Percentiles rank a stretch among this genome's conserved stretches.
These are phyloP conservation scores for Drosophila buzzatii DNA, from an alignment of 2,888 invertebrate genomes.

Conservation along the genomic window DNA sequence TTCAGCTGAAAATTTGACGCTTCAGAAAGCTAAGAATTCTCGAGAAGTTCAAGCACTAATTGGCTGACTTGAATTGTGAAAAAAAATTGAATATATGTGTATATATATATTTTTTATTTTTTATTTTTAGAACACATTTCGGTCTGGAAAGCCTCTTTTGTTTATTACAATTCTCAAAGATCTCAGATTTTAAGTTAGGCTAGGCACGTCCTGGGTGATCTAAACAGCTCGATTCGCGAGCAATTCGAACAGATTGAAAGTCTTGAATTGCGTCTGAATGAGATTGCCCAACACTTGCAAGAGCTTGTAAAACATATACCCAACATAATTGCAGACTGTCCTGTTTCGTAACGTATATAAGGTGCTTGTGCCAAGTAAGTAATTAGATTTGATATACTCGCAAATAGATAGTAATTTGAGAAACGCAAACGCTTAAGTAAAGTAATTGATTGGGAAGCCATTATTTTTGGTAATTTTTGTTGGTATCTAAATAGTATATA, in stretches of 20 bases:
- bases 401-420: slow-evolving; percentile 34
- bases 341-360: slow-evolving; percentile 35
- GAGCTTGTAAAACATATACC: slow-evolving; percentile 15
- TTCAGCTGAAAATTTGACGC: neutral
- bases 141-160: slow-evolving; percentile 4
- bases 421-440: slow-evolving; percentile 59
- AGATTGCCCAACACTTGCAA: slow-evolving; percentile 30
- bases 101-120: neutral
- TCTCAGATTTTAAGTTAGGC: neutral
- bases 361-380: slow-evolving; percentile 51
- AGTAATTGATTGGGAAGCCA: slow-evolving; percentile 68
- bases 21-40: neutral
- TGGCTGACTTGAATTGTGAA: neutral
- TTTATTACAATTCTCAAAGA: neutral
- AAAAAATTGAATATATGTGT: neutral
- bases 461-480: slow-evolving; percentile 31
- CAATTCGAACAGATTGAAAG: neutral
- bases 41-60: neutral
- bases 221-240: neutral
- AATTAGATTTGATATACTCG: slow-evolving; percentile 38
- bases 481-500: slow-evolving; percentile 58
- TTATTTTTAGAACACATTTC: slow-evolving; percentile 15
- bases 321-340: slow-evolving; percentile 32
- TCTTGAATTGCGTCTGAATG: neutral
- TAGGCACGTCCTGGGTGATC: slow-evolving; percentile 5